These are phyloP conservation scores for Piaya cayana DNA, from an alignment of 2,113 vertebrate species.

Conservation along the genomic window DNA sequence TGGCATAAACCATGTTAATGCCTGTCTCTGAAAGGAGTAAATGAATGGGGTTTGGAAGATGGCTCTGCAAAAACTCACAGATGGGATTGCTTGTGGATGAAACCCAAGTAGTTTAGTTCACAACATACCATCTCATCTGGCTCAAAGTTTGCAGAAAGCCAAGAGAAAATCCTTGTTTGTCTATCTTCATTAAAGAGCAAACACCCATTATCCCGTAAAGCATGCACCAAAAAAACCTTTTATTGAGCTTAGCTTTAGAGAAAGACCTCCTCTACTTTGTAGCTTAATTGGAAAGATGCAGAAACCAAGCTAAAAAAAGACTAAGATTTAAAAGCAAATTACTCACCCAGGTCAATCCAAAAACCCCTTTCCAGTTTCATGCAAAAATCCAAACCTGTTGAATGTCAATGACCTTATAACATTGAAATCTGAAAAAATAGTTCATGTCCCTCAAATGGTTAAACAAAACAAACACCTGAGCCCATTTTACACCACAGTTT, in stretches of 20 bases:
- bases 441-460: background rate
- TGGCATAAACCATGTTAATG: background rate
- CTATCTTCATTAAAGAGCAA: background rate
- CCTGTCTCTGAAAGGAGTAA: background rate
- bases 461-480: background rate
- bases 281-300: background rate
- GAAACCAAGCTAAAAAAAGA: background rate
- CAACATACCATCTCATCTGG: rapidly evolving
- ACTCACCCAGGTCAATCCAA: background rate
- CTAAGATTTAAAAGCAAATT: background rate
- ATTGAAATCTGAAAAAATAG: background rate
- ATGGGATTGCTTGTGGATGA: background rate
- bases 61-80: background rate
- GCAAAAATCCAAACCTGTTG: background rate
- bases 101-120: background rate
- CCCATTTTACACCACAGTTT: background rate
- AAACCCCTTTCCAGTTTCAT: background rate
- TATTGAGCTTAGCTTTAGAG: background rate
- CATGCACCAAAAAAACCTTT: background rate
- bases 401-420: background rate
- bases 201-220: background rate
- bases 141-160: background rate
- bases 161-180: background rate
- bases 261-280: background rate
- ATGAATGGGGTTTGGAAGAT: background rate